Percentiles rank a stretch among this genome's conserved stretches.
phyloP scores from a whole-genome alignment of 2,113 vertebrate species.

The Chloropsis cyanopogon region DNA sequence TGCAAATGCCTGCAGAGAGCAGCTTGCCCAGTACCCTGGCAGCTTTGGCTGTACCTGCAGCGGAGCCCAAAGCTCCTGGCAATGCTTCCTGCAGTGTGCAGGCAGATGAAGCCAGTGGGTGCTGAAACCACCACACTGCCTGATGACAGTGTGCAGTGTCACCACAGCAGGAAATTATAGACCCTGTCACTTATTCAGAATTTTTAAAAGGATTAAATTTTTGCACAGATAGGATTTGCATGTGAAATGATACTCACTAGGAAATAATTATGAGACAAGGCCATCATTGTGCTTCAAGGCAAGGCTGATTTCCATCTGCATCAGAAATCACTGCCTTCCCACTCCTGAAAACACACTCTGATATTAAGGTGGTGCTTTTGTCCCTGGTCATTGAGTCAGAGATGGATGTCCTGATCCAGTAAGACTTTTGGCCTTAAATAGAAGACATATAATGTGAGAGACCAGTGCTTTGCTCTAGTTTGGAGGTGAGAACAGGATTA shows the following conservation, averaged over 20 bases:
- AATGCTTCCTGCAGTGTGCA: neutral
- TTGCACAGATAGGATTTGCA: constrained; percentile 27
- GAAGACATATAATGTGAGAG: neutral
- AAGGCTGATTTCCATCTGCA: neutral
- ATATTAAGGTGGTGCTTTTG: neutral
- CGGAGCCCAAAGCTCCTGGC: neutral
- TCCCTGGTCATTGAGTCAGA: neutral
- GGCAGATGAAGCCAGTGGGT: neutral
- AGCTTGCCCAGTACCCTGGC: neutral
- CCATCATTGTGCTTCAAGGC: neutral
- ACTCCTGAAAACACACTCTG: neutral
- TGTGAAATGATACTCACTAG: constrained; percentile 40
- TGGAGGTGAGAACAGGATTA: neutral
- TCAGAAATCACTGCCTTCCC: neutral
- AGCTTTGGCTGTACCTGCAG: neutral
- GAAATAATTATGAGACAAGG: constrained; percentile 26
- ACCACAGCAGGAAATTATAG: constrained; percentile 40
- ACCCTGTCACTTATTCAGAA: neutral
- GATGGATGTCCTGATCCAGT: neutral
- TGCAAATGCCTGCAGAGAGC: neutral
- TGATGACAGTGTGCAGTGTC: neutral
- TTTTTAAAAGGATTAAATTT: constrained; percentile 27
- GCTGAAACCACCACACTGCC: neutral
- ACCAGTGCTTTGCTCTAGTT: neutral
- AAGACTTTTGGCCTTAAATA: neutral